These are phyloP conservation scores for Pheucticus melanocephalus DNA, from an alignment of 2,113 vertebrate genomes.

Conservation along the genomic window DNA sequence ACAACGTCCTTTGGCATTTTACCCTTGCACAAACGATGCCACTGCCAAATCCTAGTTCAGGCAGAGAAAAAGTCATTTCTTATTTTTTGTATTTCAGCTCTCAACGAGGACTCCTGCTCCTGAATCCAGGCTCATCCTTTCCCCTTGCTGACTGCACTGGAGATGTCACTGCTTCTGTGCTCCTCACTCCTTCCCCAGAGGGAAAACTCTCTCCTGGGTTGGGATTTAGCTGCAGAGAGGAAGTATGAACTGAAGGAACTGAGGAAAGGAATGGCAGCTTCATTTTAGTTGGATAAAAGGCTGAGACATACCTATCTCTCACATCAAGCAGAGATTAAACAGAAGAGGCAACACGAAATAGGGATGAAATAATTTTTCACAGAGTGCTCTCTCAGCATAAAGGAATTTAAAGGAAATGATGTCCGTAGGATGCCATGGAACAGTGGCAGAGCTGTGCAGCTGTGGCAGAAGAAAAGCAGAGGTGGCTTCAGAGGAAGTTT, in stretches of 20 bases:
- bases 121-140: neutral
- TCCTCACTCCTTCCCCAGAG: neutral
- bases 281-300: neutral
- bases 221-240: neutral
- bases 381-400: neutral
- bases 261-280: neutral
- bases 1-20: neutral
- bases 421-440: neutral
- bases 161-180: neutral
- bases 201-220: neutral
- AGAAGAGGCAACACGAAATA: neutral
- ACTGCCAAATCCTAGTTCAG: neutral
- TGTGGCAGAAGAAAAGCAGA: neutral
- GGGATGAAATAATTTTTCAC: neutral
- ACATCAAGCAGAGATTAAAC: conserved; percentile 2
- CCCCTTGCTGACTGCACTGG: neutral
- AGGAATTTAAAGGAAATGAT: neutral
- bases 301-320: neutral
- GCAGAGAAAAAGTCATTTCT: neutral
- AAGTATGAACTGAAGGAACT: neutral
- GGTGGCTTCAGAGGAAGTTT: neutral
- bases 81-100: neutral
- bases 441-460: neutral
- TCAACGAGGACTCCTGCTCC: neutral
- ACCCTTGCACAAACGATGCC: neutral